A percentile compares a stretch with the other conserved stretches of the same genome.
These are phyloP conservation scores for Acleris emargana DNA, from an alignment of 2,888 invertebrate species.

Conservation along the genomic window DNA sequence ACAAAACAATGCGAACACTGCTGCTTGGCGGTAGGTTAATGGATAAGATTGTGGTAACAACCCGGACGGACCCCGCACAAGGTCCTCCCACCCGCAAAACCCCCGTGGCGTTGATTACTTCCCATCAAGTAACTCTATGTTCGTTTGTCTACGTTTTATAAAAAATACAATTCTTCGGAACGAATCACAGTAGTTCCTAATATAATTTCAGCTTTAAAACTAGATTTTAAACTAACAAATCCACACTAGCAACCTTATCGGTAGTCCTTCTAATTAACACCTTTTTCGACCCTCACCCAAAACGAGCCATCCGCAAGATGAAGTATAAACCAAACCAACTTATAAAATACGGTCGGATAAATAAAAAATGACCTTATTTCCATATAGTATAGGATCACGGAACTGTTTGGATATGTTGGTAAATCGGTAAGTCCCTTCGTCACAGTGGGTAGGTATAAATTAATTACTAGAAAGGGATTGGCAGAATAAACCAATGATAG, in stretches of 20 bases:
- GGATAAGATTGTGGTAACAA: too few relatives aligned
- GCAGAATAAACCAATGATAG: constrained; percentile 15
- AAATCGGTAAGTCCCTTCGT: constrained; percentile 25
- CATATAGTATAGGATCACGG: not conserved
- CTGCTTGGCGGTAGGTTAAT: too few relatives aligned
- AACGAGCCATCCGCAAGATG: constrained; percentile 27
- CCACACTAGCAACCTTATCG: constrained; percentile 21
- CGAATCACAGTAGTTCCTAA: not conserved
- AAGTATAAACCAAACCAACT: constrained; percentile 25
- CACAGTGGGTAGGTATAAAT: constrained; percentile 31
- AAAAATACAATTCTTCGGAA: too few relatives aligned
- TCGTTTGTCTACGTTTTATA: too few relatives aligned
- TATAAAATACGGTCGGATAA: not conserved
- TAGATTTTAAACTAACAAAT: constrained; percentile 28
- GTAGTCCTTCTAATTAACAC: constrained; percentile 29
- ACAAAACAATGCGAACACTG: too few relatives aligned
- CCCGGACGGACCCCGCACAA: too few relatives aligned
- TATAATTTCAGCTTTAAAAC: constrained; percentile 2
- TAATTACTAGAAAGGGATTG: constrained; percentile 32
- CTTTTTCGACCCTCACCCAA: constrained; percentile 32
- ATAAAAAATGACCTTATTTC: not conserved
- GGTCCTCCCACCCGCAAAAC: too few relatives aligned
- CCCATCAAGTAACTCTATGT: too few relatives aligned
- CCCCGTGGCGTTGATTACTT: too few relatives aligned
- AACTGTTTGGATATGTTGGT: not conserved